Evolutionary conservation across 2,113 vertebrate genomes (phyloP).

Genomic region (Empidonax traillii): DNA sequence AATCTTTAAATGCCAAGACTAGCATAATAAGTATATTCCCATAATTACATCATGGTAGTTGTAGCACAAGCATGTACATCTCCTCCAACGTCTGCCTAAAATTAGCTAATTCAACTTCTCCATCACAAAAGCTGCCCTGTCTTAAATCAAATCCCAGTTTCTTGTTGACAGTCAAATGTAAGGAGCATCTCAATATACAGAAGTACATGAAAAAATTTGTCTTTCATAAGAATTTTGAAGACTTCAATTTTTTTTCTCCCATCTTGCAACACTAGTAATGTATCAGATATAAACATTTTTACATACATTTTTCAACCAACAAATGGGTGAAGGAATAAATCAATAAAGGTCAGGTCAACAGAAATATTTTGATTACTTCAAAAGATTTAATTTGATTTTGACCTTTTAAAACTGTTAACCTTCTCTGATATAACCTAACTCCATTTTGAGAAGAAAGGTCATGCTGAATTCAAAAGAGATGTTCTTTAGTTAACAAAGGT

Average conservation of each 20-base stretch:
- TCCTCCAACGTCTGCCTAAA: background rate
- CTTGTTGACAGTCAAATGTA: background rate
- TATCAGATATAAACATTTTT: background rate
- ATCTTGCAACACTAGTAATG: background rate
- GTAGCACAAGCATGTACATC: background rate
- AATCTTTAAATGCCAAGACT: background rate
- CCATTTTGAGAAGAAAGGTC: background rate
- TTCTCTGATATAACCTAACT: background rate
- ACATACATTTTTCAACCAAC: background rate
- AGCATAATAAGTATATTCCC: background rate
- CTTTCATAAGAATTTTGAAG: background rate
- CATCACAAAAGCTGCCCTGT: background rate
- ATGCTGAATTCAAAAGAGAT: background rate
- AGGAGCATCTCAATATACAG: background rate
- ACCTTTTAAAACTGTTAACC: conserved; percentile 8
- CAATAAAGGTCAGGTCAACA: background rate
- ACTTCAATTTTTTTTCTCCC: background rate
- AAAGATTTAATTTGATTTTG: background rate
- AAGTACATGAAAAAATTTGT: background rate
- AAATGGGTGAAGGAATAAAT: background rate
- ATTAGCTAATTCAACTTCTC: background rate
- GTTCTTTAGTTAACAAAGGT: conserved; percentile 18
- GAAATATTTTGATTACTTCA: background rate
- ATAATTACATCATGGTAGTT: background rate
- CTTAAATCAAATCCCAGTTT: background rate